Evolutionary conservation across 2,888 invertebrate species (phyloP), one percentile per base, ranked within the genome.

Genomic region (Crossocerus cetratus): DNA sequence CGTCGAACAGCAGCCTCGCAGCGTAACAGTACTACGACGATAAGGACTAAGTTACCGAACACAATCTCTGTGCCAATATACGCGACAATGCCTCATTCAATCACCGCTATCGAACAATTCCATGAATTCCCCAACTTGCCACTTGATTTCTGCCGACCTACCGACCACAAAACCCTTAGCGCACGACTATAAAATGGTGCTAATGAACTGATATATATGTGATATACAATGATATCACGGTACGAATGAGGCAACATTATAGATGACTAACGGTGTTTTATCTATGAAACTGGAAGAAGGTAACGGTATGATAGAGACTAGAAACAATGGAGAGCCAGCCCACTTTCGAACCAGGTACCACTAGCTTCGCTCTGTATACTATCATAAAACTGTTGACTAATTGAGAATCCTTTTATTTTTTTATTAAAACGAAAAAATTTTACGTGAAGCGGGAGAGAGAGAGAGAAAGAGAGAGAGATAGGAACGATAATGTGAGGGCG

Each of bases 161-260:
- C 32, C 32, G 62, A 71, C 69, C 70, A 71, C 76, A 78, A 75
- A 71, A 68, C 68, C 72, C 70, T 74, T 72, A 71, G 55, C 56
- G 53, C 54, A 76, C 77, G 71, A 78, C 76, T 77, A 80, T 80
- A 58, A 81, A 78, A 82, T 81, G 84, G 86, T 86, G 86, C 86
- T 86, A 84, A 74, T 77, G 74, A 77, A 72, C 66, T 80, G 80
- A 72, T 84, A 77, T 78, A 73, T 79, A 76, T 73, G 23, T 69
- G 56, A 62, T 65, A 53, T 64, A 59, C 75, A 71, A 69, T 75
- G 20, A 69, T 64, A 14, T 61, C 72, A 55, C 69, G 65, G 21
- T 70, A 71, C 43, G 70, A 74, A 72, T 72, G 76, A 74, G 75
- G 76, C 76, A 80, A 77, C 69, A 57, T 72, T 65, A 61, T 60